Evolutionary conservation across 2,888 invertebrate species (phyloP).

Genomic region (Xanthia togata): DNA sequence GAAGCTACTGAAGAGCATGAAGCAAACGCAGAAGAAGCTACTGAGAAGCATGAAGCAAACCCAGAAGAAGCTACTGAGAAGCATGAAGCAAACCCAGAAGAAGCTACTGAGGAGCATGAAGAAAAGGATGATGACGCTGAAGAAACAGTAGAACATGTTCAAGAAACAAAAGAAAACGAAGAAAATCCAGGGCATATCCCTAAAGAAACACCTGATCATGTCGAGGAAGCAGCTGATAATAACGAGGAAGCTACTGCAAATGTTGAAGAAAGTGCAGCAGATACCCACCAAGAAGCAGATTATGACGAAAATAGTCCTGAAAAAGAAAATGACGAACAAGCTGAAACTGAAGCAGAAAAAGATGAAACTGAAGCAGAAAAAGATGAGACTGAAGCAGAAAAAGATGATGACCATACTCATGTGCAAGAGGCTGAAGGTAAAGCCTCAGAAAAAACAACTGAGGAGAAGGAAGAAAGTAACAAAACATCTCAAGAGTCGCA

Average conservation of each 20-base stretch:
- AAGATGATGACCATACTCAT: constrained; percentile 44
- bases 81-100: constrained; percentile 42
- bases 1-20: constrained; percentile 56
- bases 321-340: constrained; percentile 36
- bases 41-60: constrained; percentile 49
- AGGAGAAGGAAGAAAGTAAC: constrained; percentile 45
- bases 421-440: constrained; percentile 8
- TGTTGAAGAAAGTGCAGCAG: constrained; percentile 36
- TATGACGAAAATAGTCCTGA: constrained; percentile 31
- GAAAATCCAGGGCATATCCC: constrained; percentile 9
- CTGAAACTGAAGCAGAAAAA: constrained; percentile 31
- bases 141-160: constrained; percentile 56
- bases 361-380: constrained; percentile 35
- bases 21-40: constrained; percentile 44
- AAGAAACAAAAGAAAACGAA: constrained; percentile 32
- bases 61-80: constrained; percentile 55
- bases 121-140: constrained; percentile 46
- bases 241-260: constrained; percentile 10
- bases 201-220: constrained; percentile 32
- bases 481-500: constrained; percentile 41
- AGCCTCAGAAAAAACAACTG: constrained; percentile 25
- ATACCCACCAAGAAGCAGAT: constrained; percentile 41
- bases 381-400: constrained; percentile 32
- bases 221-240: constrained; percentile 50
- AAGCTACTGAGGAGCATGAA: constrained; percentile 55